Evolutionary conservation across 2,888 invertebrate genomes (phyloP).

Genomic region (Clanis bilineata): DNA sequence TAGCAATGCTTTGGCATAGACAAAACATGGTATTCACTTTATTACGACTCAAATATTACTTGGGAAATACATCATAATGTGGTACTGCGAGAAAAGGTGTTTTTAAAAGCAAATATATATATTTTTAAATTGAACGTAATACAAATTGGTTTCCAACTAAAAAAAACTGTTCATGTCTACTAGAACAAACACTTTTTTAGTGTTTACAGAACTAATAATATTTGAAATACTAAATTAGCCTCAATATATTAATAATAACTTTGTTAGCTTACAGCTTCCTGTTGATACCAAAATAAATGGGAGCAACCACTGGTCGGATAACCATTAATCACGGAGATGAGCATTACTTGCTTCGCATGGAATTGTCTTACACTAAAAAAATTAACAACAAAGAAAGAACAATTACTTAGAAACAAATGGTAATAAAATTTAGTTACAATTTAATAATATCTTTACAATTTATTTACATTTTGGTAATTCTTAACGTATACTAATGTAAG

Average conservation of each 20-base stretch:
- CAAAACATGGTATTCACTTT: conserved; percentile 73
- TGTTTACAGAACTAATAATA: conserved; percentile 5
- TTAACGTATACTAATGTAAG: conserved; percentile 77
- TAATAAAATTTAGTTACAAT: conserved; percentile 78
- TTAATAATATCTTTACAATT: conserved; percentile 79
- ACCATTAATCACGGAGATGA: conserved; percentile 38
- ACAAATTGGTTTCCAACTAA: background rate
- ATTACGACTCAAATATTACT: conserved; percentile 24
- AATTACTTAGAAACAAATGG: conserved; percentile 77
- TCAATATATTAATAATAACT: conserved; percentile 4
- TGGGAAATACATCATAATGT: conserved; percentile 1
- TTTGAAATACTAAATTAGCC: conserved; percentile 14
- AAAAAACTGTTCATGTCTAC: background rate
- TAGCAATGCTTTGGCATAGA: conserved; percentile 83
- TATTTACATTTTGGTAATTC: conserved; percentile 80
- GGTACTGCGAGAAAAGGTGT: background rate
- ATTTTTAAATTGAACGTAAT: background rate
- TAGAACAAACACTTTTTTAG: background rate
- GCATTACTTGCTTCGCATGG: conserved; percentile 44
- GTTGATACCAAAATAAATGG: background rate
- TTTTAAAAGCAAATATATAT: background rate
- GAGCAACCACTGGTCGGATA: conserved; percentile 41
- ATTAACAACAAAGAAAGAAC: conserved; percentile 79
- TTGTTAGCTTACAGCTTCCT: conserved; percentile 9
- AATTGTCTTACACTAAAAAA: conserved; percentile 60